These are phyloP conservation scores for Melipona bicolor DNA, from an alignment of 2,888 invertebrate genomes.

Conservation along the genomic window DNA sequence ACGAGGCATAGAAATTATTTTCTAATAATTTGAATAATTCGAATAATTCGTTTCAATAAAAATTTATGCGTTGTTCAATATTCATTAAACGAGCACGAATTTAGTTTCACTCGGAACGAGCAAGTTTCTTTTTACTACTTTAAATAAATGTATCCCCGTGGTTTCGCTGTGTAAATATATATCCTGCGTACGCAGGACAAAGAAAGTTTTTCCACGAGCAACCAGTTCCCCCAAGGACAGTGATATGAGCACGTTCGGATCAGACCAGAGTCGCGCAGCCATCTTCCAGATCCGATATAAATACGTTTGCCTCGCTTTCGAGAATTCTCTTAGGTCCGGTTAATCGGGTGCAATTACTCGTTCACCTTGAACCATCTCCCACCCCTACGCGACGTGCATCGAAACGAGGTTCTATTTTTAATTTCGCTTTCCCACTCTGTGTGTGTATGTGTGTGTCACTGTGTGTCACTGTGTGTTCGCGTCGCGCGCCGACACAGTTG, in stretches of 20 bases:
- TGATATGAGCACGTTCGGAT: constrained; percentile 28
- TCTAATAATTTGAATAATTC: too few species aligned
- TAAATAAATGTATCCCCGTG: too few species aligned
- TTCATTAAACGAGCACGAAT: too few species aligned
- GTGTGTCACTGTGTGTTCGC: not conserved
- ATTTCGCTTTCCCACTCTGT: not conserved
- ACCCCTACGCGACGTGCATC: not conserved
- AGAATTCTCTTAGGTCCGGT: constrained; percentile 14
- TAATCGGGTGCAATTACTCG: constrained; percentile 38
- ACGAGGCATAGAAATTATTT: too few species aligned
- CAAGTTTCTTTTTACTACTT: too few species aligned
- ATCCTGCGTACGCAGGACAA: constrained; percentile 10
- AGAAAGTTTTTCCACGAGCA: not conserved
- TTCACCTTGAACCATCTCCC: constrained; percentile 39
- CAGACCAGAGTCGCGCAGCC: constrained; percentile 1
- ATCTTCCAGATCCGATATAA: not conserved
- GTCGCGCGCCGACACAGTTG: not conserved
- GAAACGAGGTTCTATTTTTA: not conserved
- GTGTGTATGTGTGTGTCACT: too few species aligned
- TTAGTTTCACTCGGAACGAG: too few species aligned
- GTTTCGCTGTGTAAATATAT: not conserved
- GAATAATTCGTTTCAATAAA: too few species aligned
- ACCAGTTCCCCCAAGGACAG: constrained; percentile 52
- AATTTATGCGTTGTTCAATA: too few species aligned
- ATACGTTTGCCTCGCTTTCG: constrained; percentile 16